These are phyloP conservation scores for Spermophilus dauricus DNA, from an alignment of 2,113 vertebrate genomes.

Conservation along the genomic window DNA sequence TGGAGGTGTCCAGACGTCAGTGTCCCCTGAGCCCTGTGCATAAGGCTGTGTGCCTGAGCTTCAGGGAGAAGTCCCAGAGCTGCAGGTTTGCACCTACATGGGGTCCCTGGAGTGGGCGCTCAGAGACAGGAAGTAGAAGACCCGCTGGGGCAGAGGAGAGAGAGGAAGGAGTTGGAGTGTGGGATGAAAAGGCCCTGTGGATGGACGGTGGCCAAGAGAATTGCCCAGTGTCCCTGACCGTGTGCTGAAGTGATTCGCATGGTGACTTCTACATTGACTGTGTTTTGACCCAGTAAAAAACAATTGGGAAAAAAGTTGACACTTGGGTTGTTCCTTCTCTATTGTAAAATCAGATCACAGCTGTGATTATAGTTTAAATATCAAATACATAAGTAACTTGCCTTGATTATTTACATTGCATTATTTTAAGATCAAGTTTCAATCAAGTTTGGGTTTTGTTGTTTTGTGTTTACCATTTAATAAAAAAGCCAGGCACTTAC, in stretches of 20 bases:
- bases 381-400: neutral
- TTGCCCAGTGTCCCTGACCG: fast-evolving
- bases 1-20: neutral
- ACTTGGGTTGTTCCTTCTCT: neutral
- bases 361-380: neutral
- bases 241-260: neutral
- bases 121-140: neutral
- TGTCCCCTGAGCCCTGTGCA: fast-evolving
- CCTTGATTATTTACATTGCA: neutral
- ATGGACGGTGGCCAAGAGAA: fast-evolving
- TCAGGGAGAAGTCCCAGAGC: neutral
- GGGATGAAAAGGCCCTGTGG: neutral
- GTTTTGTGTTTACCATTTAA: neutral
- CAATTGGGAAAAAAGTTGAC: neutral
- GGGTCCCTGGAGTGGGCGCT: no score
- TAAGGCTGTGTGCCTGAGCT: neutral
- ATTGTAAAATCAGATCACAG: neutral
- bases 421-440: neutral
- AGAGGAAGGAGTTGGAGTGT: fast-evolving
- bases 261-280: neutral
- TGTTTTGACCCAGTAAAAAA: neutral
- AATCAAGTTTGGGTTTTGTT: neutral
- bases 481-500: neutral
- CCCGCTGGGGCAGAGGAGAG: neutral
- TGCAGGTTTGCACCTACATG: neutral